Evolutionary conservation across 2,888 invertebrate genomes (phyloP), one percentile per base, ranked within the genome.

Genomic region (Drosophila monieri): DNA sequence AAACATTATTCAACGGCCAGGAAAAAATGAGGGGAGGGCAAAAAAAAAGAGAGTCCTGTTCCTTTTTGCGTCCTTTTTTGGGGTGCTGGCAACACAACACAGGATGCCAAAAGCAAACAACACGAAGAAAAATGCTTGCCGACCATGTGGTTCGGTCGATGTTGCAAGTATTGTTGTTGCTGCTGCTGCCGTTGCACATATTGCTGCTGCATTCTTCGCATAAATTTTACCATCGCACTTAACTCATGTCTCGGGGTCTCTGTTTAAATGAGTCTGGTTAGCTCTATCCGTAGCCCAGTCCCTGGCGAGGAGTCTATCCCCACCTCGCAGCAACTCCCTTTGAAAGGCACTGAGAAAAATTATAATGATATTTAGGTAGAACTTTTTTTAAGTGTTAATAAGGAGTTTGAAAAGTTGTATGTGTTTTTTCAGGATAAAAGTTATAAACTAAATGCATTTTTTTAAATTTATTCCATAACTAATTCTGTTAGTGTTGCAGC

Each of bases 191-290:
- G 83, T 71, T 77, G 74, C 75, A 76, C 85, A 83, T 83, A 85
- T 87, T 88, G 84, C 78, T 65, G 76, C 43, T 73, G 85, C 89
- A 88, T 87, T 87, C 80, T 77, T 78, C 80, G 88, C 88, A 88
- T 88, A 88, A 80, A 88, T 88, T 88, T 88, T 70, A 49, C 76
- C 77, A 79, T 72, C 78, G 85, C 85, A 80, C 83, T 88, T 85
- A 83, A 79, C 80, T 85, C 88, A 77, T 80, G 78, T 83, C 68
- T 69, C 78, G 79, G 58, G 61, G 61, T 64, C 65, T 54, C 68
- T 73, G 72, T 81, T 81, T 80, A 84, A 86, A 87, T 75, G 85
- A 81, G 73, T 88, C 79, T 81, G 66, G 60, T 49, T 65, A 53
- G 51, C 58, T 39, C 43, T 21, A 21, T 18, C 43, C 43, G 5